Conservation (phyloP, 1,140 invertebrate genomes). For the Sinella curviseta region DNA sequence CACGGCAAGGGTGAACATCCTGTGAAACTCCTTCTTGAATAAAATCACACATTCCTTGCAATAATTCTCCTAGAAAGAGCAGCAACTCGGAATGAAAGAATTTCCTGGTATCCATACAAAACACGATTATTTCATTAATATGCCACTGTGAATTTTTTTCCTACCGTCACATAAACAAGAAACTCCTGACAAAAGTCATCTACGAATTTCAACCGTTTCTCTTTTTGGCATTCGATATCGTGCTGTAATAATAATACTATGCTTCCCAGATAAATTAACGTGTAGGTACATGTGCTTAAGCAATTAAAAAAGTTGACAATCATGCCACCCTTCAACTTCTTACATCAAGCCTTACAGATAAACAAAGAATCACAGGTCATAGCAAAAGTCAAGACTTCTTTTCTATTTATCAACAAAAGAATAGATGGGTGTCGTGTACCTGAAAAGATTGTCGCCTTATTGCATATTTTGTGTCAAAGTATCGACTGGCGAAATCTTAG, state of each 20-base stretch:
- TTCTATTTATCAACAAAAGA: neutral
- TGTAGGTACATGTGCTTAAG: neutral
- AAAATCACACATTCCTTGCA: too few relatives aligned
- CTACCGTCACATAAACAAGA: neutral
- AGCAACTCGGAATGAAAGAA: neutral
- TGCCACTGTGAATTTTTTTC: neutral
- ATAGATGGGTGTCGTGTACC: neutral
- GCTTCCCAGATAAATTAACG: too few relatives aligned
- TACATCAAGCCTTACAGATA: too few relatives aligned
- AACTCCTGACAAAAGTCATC: neutral
- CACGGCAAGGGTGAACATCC: too few relatives aligned
- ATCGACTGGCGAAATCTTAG: neutral
- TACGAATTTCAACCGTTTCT: neutral
- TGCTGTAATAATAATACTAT: too few relatives aligned
- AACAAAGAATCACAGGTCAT: too few relatives aligned
- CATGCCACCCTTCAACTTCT: neutral
- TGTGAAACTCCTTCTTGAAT: too few relatives aligned
- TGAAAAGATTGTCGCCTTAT: neutral
- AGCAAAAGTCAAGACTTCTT: too few relatives aligned
- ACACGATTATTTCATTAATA: conserved; percentile 5
- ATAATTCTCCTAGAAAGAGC: too few relatives aligned
- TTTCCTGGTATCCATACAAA: neutral
- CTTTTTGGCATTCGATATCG: too few relatives aligned
- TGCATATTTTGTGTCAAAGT: neutral
- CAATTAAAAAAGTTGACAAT: conserved; percentile 5